These are phyloP conservation scores for Cyanoramphus novaezelandiae DNA, from an alignment of 2,113 vertebrate genomes.

Conservation along the genomic window DNA sequence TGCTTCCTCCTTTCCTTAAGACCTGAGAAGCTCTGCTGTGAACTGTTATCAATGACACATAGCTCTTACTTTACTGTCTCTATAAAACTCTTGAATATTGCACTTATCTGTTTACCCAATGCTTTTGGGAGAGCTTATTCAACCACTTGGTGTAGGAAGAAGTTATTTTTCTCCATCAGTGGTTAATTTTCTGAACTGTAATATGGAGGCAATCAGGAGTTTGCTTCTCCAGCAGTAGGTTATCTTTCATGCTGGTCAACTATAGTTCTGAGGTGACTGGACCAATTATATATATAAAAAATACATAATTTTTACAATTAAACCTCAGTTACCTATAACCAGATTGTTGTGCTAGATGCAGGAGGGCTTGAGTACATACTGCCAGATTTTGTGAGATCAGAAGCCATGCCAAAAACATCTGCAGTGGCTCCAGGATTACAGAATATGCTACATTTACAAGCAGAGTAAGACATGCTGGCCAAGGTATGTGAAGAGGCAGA, in stretches of 20 bases:
- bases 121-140: background rate
- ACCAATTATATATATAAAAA: background rate
- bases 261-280: background rate
- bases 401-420: background rate
- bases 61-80: background rate
- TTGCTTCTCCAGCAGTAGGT: background rate
- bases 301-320: background rate
- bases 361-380: accelerated
- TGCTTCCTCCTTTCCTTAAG: background rate
- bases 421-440: background rate
- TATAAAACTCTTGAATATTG: background rate
- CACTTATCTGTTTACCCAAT: background rate
- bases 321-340: background rate
- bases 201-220: background rate
- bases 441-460: background rate
- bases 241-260: background rate
- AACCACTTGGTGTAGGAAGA: background rate
- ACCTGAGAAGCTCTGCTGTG: background rate
- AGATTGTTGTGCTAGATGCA: background rate
- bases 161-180: background rate
- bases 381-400: background rate
- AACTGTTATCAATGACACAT: background rate
- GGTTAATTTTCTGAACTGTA: background rate
- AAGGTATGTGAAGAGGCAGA: background rate
- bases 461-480: background rate